Evolutionary conservation across 2,113 vertebrate species (phyloP).

Genomic region (Etia nguti): DNA sequence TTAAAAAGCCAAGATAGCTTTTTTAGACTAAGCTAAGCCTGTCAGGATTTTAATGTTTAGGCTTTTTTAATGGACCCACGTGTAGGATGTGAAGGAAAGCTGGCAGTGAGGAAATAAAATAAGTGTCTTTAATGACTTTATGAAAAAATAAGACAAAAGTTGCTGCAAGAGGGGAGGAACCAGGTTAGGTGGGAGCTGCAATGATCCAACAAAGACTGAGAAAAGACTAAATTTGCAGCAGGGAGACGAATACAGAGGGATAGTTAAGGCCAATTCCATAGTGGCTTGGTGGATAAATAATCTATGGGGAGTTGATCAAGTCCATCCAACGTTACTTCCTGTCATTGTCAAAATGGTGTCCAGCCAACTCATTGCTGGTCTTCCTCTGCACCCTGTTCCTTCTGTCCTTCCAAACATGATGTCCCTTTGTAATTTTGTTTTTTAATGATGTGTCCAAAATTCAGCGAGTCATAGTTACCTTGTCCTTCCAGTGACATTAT

Average conservation of each 20-base stretch:
- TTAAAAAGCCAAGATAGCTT: not conserved
- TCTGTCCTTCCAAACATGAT: not conserved
- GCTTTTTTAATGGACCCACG: fast-evolving
- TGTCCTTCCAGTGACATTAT: not conserved
- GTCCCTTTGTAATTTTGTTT: not conserved
- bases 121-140: not conserved
- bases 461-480: fast-evolving
- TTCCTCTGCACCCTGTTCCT: not conserved
- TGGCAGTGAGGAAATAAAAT: not conserved
- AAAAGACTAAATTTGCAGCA: not conserved
- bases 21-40: not conserved
- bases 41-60: not conserved
- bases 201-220: not conserved
- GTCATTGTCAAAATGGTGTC: not conserved
- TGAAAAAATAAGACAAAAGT: not conserved
- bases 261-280: fast-evolving
- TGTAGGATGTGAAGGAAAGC: not conserved
- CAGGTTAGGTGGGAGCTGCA: not conserved
- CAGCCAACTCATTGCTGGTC: not conserved
- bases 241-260: not conserved
- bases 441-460: not conserved
- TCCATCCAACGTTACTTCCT: not conserved
- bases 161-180: not conserved
- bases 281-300: not conserved
- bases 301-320: not conserved